Percentiles rank a stretch among this genome's conserved stretches.
Evolutionary conservation across 2,797 vertebrate species (phyloP).

Genomic region (Esox lucius): DNA sequence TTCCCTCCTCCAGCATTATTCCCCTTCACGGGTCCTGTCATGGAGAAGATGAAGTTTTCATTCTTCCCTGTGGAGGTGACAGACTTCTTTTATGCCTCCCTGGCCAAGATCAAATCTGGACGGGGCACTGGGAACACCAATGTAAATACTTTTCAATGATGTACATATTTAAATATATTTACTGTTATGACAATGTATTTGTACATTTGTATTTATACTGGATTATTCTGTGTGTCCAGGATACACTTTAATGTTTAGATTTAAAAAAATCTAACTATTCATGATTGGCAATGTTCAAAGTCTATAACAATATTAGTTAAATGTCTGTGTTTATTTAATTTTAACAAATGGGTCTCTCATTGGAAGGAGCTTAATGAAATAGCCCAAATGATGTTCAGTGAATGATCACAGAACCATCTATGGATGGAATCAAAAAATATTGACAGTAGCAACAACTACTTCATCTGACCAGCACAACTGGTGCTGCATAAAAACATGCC

Average conservation of each 20-base stretch:
- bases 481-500: too few species aligned
- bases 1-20: too few species aligned
- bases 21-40: slow-evolving; percentile 57
- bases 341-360: neutral
- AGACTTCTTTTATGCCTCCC: slow-evolving; percentile 68
- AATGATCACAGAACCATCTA: too few species aligned
- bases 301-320: neutral
- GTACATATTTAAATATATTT: too few species aligned
- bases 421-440: too few species aligned
- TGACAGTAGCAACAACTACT: too few species aligned
- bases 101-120: slow-evolving; percentile 72
- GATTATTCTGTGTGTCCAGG: neutral
- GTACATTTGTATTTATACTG: neutral
- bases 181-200: neutral
- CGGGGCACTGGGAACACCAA: slow-evolving; percentile 26
- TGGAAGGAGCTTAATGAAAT: neutral
- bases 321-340: neutral
- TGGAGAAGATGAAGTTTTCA: slow-evolving; percentile 69
- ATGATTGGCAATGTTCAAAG: neutral
- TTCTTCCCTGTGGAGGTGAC: slow-evolving; percentile 61
- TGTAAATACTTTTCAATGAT: too few species aligned
- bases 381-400: neutral
- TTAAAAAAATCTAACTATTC: neutral
- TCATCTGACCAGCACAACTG: too few species aligned
- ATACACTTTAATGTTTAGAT: too few species aligned